These are phyloP conservation scores for Suncus etruscus DNA, from an alignment of 2,113 vertebrate genomes.

Conservation along the genomic window DNA sequence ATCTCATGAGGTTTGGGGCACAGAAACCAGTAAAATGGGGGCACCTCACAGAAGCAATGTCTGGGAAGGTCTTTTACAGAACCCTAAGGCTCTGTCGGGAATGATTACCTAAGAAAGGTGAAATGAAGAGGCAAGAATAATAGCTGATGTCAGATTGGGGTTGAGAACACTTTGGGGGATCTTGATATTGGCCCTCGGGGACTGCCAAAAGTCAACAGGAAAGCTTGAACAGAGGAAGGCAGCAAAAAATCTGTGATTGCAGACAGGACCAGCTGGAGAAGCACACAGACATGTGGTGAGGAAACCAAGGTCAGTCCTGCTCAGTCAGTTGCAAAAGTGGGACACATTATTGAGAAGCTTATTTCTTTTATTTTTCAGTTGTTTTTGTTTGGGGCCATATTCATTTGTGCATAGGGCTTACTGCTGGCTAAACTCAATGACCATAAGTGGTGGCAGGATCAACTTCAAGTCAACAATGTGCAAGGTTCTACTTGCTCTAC, in stretches of 20 bases:
- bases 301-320: not conserved
- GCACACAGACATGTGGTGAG: not conserved
- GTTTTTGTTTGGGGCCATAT: no score
- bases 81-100: not conserved
- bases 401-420: no score
- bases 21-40: not conserved
- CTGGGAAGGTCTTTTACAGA: accelerated
- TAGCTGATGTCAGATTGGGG: no score
- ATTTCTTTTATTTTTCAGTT: no score
- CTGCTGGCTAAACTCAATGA: no score
- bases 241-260: not conserved
- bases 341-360: not conserved
- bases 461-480: no score
- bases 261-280: not conserved
- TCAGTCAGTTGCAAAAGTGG: not conserved
- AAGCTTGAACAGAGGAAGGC: not conserved
- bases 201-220: not conserved
- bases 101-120: not conserved
- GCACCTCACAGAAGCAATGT: not conserved
- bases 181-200: not conserved
- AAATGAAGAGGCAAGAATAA: not conserved
- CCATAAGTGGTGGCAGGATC: no score
- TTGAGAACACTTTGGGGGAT: not conserved
- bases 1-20: not conserved
- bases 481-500: no score